Percentiles rank a stretch among this genome's conserved stretches.
These are phyloP conservation scores for Pangasianodon gigas DNA, from an alignment of 2,113 vertebrate species.

Conservation along the genomic window DNA sequence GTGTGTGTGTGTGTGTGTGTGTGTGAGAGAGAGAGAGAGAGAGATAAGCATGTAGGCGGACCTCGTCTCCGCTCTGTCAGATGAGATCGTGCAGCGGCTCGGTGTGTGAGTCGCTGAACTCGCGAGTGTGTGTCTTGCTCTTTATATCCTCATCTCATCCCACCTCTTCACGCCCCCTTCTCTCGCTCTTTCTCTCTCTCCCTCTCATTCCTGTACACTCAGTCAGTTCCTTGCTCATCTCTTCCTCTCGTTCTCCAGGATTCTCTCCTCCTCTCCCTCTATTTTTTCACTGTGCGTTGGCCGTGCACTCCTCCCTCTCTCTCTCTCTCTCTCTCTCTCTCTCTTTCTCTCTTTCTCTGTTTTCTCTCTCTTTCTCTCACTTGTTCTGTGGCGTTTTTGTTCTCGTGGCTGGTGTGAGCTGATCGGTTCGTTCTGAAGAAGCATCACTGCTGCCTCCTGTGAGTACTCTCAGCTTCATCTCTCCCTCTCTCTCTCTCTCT, in stretches of 20 bases:
- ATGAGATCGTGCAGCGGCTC: constrained; percentile 23
- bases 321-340: not conserved
- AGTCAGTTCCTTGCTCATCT: constrained; percentile 38
- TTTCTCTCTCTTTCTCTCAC: constrained; percentile 1
- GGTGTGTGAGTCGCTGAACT: constrained; percentile 28
- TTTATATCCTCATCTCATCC: constrained; percentile 53
- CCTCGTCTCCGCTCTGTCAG: not conserved
- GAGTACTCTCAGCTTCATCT: constrained; percentile 6
- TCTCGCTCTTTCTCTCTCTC: constrained; percentile 27
- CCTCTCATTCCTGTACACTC: constrained; percentile 50
- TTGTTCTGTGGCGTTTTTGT: constrained; percentile 17
- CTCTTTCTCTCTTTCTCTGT: constrained; percentile 36
- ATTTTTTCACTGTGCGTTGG: constrained; percentile 44
- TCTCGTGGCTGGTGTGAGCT: constrained; percentile 2
- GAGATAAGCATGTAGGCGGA: not conserved
- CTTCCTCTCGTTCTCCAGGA: constrained; percentile 38
- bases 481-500: constrained; percentile 5
- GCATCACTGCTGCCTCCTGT: constrained; percentile 25
- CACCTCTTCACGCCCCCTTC: not conserved
- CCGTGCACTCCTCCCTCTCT: constrained; percentile 16
- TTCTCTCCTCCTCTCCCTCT: constrained; percentile 25
- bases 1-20: not conserved
- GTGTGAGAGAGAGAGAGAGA: constrained; percentile 28
- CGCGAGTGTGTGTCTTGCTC: constrained; percentile 35
- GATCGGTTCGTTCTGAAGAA: not conserved